Evolutionary conservation across 1,140 invertebrate genomes (phyloP).

Genomic region (Polypedilum vanderplanki): DNA sequence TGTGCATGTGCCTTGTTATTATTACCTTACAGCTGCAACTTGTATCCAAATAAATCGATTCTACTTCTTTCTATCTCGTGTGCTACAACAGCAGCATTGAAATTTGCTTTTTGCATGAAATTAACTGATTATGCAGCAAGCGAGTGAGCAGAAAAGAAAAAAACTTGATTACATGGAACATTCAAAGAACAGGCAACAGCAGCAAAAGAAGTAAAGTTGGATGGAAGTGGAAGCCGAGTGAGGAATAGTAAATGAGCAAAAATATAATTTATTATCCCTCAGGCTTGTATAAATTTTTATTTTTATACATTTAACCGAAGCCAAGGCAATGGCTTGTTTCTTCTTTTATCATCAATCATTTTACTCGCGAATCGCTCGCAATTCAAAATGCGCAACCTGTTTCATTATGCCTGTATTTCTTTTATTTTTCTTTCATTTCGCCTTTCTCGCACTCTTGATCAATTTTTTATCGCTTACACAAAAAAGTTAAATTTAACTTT

Average conservation of each 20-base stretch:
- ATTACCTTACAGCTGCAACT: slow-evolving; percentile 5
- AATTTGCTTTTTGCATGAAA: slow-evolving; percentile 22
- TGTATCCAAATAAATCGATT: not conserved
- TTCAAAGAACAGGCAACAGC: not conserved
- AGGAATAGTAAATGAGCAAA: slow-evolving; percentile 15
- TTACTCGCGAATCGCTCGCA: not conserved
- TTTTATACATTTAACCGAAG: not conserved
- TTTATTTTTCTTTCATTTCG: not conserved
- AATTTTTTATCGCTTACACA: not conserved
- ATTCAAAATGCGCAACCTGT: slow-evolving; percentile 23
- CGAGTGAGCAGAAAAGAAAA: not conserved
- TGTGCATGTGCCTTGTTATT: slow-evolving; percentile 3
- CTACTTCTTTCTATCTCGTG: not conserved
- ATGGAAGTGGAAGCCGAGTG: slow-evolving; percentile 10
- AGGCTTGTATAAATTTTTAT: slow-evolving; percentile 3
- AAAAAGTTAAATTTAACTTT: no score
- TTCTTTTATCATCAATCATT: slow-evolving; percentile 27
- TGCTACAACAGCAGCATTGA: not conserved
- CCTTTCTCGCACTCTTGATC: not conserved
- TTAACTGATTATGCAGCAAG: slow-evolving; percentile 24
- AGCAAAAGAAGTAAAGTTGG: not conserved
- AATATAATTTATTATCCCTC: slow-evolving; percentile 27
- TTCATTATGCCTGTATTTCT: not conserved
- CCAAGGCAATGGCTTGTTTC: slow-evolving; percentile 20
- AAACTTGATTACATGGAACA: slow-evolving; percentile 2